Evolutionary conservation across 1,140 invertebrate species (phyloP).

Genomic region (Zaprionus davidi): DNA sequence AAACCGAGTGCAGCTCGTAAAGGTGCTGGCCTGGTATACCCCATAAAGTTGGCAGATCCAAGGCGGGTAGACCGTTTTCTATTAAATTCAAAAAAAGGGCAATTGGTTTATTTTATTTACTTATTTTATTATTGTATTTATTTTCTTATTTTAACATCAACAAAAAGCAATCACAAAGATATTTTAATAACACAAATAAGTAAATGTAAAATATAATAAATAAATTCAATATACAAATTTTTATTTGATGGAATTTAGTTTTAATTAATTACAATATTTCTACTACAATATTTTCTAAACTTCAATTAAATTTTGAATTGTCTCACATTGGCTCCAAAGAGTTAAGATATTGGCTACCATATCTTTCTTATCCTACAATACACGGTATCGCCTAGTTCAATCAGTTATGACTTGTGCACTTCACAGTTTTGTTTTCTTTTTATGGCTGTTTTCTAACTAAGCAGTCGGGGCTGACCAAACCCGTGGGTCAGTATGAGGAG

Average conservation of each 20-base stretch:
- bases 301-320: no score
- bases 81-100: neutral
- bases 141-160: no score
- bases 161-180: no score
- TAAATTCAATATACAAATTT: no score
- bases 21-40: constrained; percentile 18
- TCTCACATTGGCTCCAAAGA: no score
- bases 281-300: no score
- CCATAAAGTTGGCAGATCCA: neutral
- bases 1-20: constrained; percentile 38
- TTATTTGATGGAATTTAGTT: no score
- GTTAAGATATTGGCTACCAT: no score
- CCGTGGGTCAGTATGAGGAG: neutral
- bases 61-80: neutral
- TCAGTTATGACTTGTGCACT: neutral
- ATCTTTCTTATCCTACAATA: neutral
- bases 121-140: no score
- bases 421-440: constrained; percentile 2
- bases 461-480: constrained; percentile 13
- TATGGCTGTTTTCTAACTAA: constrained; percentile 15
- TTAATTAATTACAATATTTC: no score
- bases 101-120: neutral
- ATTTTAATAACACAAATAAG: no score
- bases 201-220: no score
- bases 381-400: neutral